Evolutionary conservation across 35 echinoderm and acorn worm species (phyloP).

Genomic region (Amphiura filiformis): DNA sequence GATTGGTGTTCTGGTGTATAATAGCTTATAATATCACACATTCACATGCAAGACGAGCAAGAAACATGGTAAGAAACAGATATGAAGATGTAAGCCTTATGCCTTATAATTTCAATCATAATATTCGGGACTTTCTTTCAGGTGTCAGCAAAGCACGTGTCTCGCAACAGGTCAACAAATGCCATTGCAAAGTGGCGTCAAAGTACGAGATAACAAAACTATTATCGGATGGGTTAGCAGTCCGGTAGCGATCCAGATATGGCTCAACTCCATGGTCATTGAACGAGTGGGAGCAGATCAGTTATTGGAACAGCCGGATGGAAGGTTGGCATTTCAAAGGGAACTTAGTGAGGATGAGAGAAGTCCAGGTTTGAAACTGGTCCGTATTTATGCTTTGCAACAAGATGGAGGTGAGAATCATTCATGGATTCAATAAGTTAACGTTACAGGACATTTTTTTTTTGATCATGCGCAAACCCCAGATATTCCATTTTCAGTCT

Average conservation of each 20-base stretch:
- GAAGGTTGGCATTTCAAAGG: conserved; percentile 65
- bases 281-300: conserved; percentile 32
- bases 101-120: too few relatives aligned
- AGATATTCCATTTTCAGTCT: too few relatives aligned
- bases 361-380: conserved; percentile 60
- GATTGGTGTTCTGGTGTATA: too few relatives aligned
- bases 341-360: conserved; percentile 59
- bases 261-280: conserved; percentile 35
- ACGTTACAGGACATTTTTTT: too few relatives aligned
- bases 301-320: conserved; percentile 68
- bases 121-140: too few relatives aligned
- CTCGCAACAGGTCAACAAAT: conserved; percentile 46
- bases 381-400: conserved; percentile 63
- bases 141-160: conserved; percentile 25
- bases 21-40: too few relatives aligned
- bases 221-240: conserved; percentile 61
- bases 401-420: conserved; percentile 46
- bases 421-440: too few relatives aligned
- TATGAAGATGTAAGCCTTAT: too few relatives aligned
- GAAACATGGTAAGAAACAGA: too few relatives aligned
- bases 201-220: conserved; percentile 20
- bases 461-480: too few relatives aligned
- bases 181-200: conserved; percentile 20
- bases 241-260: conserved; percentile 27
- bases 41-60: too few relatives aligned